Conservation (phyloP, 30 jellyfish, hydroid and myxozoan genomes). For the Hydra vulgaris region DNA sequence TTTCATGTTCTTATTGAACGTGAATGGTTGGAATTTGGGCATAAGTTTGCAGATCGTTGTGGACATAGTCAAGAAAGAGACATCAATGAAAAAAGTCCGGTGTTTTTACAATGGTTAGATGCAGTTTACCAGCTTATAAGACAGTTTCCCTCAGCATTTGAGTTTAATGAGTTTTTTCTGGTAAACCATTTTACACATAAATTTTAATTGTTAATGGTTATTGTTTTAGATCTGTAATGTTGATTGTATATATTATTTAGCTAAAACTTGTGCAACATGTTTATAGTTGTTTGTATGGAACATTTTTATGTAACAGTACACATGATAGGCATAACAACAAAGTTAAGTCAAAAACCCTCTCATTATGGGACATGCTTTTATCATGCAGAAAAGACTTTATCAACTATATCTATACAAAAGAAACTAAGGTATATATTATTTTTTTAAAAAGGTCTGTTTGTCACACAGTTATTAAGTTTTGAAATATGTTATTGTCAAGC, state of each 20-base stretch:
- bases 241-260: constrained; percentile 21
- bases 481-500: no score
- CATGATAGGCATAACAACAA: constrained; percentile 49
- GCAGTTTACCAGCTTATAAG: constrained; percentile 64
- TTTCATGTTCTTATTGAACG: constrained; percentile 76
- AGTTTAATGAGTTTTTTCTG: constrained; percentile 62
- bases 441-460: not conserved
- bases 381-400: constrained; percentile 49
- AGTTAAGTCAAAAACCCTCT: constrained; percentile 41
- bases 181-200: constrained; percentile 19
- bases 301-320: constrained; percentile 69
- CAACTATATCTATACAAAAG: constrained; percentile 37
- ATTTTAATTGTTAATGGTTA: no score
- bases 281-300: constrained; percentile 82
- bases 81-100: constrained; percentile 82
- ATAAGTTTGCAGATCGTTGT: constrained; percentile 87
- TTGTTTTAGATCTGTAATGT: not conserved
- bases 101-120: constrained; percentile 81
- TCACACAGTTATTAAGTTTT: no score
- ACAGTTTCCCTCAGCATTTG: constrained; percentile 89
- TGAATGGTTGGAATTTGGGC: constrained; percentile 94
- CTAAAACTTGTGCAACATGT: constrained; percentile 70
- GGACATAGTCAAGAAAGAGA: constrained; percentile 63
- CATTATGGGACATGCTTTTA: constrained; percentile 58
- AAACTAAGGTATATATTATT: constrained; percentile 27